Evolutionary conservation across 2,888 invertebrate species (phyloP), one percentile per base, ranked within the genome.

Genomic region (Corythucha ciliata): DNA sequence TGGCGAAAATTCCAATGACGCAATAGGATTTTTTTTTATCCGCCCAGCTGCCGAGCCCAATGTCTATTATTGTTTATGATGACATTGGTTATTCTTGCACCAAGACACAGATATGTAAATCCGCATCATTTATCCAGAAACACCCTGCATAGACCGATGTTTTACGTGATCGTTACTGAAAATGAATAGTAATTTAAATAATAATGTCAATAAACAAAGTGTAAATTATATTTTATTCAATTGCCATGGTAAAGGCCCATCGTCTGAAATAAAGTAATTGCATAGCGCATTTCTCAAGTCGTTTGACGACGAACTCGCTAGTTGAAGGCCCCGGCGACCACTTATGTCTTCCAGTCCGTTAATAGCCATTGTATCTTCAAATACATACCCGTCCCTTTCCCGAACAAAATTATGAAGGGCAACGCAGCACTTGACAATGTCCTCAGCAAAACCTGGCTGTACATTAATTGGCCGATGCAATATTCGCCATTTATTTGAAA

Each of bases 401-500:
- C 54, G 40, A 27, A 61, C 59, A 53, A 55, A 59, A 54, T 58
- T 58, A 52, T 59, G 58, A 22, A 59, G 48, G 39, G 57, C 47
- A 47, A 58, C 55, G 55, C 62, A 60, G 40, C 62, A 59, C 57
- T 64, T 63, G 36, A 63, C 57, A 55, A 63, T 62, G 47, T 56
- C 54, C 34, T 56, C 58, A 49, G 59, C 60, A 57, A 62, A 62
- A 37, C 58, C 57, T 33, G 53, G 53, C 33, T 62, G 52, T 29
- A 63, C 60, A 48, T 64, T 58, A 36, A 64, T 51, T 47, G 64
- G 60, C 46, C 63, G 52, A 56, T 65, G 64, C 48, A 65, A 63
- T 52, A 66, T 65, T 54, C 63, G 56, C 65, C 64, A 66, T 58
- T 65, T 67, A 57, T 64, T 65, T 34, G 45, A 54, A 16, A 63